phyloP scores from a whole-genome alignment of 2,888 invertebrate species.

The Calliscelio sp. region DNA sequence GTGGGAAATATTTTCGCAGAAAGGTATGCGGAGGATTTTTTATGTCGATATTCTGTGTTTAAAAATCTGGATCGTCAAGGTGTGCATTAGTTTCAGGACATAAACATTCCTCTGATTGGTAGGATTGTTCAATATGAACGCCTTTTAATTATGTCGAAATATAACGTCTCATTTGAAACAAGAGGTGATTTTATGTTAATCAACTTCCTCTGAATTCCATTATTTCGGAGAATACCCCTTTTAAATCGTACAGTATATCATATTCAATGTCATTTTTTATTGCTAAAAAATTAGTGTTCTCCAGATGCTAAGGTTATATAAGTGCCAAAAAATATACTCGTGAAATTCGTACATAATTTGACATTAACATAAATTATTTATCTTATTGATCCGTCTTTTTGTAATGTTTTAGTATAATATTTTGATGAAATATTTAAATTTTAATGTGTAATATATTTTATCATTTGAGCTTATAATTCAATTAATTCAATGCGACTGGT shows the following conservation, averaged over 20 bases:
- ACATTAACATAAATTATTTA: background rate
- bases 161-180: slow-evolving; percentile 60
- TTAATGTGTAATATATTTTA: too few species aligned
- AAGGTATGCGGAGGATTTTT: background rate
- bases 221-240: slow-evolving; percentile 42
- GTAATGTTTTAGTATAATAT: too few species aligned
- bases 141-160: slow-evolving; percentile 53
- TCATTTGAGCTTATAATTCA: too few species aligned
- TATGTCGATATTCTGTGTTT: background rate
- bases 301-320: slow-evolving; percentile 21
- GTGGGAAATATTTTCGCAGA: too few species aligned
- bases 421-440: background rate
- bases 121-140: slow-evolving; percentile 17
- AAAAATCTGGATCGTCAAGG: slow-evolving; percentile 26
- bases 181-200: slow-evolving; percentile 43
- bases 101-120: slow-evolving; percentile 19
- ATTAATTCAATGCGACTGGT: too few species aligned
- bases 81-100: background rate
- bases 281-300: slow-evolving; percentile 8
- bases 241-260: slow-evolving; percentile 39
- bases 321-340: background rate
- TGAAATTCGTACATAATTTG: background rate
- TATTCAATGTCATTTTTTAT: slow-evolving; percentile 51
- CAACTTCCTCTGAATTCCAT: slow-evolving; percentile 36
- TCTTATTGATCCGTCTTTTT: too few species aligned